phyloP scores from a whole-genome alignment of 2,797 vertebrate genomes.

The Acanthopagrus latus region DNA sequence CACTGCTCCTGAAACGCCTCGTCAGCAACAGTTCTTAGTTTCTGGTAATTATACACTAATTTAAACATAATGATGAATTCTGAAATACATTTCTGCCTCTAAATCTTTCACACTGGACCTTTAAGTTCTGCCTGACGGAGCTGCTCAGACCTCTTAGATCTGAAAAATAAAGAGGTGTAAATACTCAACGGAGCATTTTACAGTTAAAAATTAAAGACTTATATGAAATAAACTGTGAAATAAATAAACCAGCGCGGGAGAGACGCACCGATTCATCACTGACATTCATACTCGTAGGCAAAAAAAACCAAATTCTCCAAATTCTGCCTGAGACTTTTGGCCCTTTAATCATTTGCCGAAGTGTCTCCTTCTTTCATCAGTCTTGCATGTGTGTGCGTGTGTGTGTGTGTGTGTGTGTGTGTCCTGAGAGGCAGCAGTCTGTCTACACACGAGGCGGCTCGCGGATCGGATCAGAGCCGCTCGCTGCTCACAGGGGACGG shows the following conservation, averaged over 20 bases:
- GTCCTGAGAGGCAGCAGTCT: constrained; percentile 46
- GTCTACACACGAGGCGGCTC: constrained; percentile 43
- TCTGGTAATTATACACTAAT: too few species aligned
- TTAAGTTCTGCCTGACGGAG: too few species aligned
- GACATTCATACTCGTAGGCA: neutral
- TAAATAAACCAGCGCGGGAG: too few species aligned
- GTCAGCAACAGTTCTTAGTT: too few species aligned
- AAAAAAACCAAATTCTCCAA: constrained; percentile 10
- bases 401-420: constrained; percentile 17
- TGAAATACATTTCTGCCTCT: too few species aligned
- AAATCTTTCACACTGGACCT: too few species aligned
- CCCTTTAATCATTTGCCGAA: constrained; percentile 58
- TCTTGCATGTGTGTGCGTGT: constrained; percentile 55
- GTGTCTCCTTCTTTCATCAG: constrained; percentile 81
- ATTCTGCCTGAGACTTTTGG: constrained; percentile 39
- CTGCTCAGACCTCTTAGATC: neutral
- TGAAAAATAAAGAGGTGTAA: neutral
- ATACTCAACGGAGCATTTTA: too few species aligned
- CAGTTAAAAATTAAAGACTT: too few species aligned
- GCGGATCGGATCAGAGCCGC: constrained; percentile 65
- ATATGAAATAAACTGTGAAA: too few species aligned
- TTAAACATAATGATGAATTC: too few species aligned
- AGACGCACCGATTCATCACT: neutral
- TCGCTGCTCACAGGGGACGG: constrained; percentile 51
- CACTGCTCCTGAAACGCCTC: too few species aligned